phyloP scores from a whole-genome alignment of 2,797 vertebrate genomes.

The Acanthornis magna region DNA sequence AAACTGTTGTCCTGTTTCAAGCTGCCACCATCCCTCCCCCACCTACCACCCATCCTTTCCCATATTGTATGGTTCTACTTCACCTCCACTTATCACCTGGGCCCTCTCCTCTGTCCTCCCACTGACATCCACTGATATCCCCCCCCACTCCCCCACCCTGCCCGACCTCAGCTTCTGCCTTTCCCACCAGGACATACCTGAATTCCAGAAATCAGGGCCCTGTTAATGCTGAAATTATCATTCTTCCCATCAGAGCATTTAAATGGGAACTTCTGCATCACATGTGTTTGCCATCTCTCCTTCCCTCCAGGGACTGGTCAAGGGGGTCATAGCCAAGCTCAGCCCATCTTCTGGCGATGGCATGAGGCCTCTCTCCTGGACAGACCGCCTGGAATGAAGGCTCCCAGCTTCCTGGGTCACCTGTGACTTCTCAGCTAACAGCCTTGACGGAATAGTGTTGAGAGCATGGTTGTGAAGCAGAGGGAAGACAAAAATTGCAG shows the following conservation, averaged over 20 bases:
- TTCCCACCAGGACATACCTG: background rate
- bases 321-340: background rate
- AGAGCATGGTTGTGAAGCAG: background rate
- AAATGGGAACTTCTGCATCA: background rate
- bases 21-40: background rate
- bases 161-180: background rate
- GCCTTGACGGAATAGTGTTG: background rate
- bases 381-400: background rate
- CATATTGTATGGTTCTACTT: background rate
- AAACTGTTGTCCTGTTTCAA: background rate
- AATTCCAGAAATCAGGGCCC: background rate
- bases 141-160: rapidly evolving
- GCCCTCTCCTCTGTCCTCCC: background rate
- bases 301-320: background rate
- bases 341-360: background rate
- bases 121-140: background rate
- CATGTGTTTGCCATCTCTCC: background rate
- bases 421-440: background rate
- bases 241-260: background rate
- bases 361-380: background rate
- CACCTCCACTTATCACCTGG: background rate
- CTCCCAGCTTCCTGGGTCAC: background rate
- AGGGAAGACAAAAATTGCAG: background rate
- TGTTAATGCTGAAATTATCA: background rate
- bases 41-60: background rate